These are phyloP conservation scores for Lithobates sylvaticus DNA, from an alignment of 2,797 vertebrate species.

Conservation along the genomic window DNA sequence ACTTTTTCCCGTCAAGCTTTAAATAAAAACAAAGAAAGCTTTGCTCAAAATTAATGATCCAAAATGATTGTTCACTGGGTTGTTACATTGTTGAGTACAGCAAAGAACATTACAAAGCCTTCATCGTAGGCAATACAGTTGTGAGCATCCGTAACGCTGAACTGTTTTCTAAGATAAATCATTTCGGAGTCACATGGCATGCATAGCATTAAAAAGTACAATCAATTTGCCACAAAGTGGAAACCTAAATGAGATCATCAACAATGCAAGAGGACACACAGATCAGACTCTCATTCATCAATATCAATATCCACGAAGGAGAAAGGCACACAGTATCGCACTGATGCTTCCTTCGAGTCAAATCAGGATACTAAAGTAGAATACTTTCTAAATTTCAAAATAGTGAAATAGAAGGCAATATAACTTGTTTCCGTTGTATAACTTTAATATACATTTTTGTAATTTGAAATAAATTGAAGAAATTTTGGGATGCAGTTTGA, in stretches of 20 bases:
- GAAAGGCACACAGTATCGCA: background rate
- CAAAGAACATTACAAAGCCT: slow-evolving; percentile 12
- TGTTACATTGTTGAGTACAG: slow-evolving; percentile 2
- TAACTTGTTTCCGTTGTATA: background rate
- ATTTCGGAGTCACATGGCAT: slow-evolving; percentile 11
- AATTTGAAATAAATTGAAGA: background rate
- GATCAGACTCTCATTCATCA: slow-evolving; percentile 26
- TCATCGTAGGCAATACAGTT: background rate
- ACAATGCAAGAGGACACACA: slow-evolving; percentile 19
- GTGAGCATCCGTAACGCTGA: background rate
- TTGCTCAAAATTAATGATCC: slow-evolving; percentile 9
- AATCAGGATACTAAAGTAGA: background rate
- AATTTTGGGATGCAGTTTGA: no score
- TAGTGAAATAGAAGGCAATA: background rate
- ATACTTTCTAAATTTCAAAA: background rate
- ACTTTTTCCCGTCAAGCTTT: background rate
- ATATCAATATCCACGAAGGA: slow-evolving; percentile 9
- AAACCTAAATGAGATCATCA: slow-evolving; percentile 5
- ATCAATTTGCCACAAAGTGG: slow-evolving; percentile 31
- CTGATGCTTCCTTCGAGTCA: background rate
- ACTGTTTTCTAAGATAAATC: slow-evolving; percentile 19
- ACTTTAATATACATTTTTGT: background rate
- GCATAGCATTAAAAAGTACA: slow-evolving; percentile 11
- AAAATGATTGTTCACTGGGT: background rate
- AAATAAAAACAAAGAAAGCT: slow-evolving; percentile 3